Evolutionary conservation across 2,113 vertebrate genomes (phyloP).

Genomic region (Elgaria multicarinata): DNA sequence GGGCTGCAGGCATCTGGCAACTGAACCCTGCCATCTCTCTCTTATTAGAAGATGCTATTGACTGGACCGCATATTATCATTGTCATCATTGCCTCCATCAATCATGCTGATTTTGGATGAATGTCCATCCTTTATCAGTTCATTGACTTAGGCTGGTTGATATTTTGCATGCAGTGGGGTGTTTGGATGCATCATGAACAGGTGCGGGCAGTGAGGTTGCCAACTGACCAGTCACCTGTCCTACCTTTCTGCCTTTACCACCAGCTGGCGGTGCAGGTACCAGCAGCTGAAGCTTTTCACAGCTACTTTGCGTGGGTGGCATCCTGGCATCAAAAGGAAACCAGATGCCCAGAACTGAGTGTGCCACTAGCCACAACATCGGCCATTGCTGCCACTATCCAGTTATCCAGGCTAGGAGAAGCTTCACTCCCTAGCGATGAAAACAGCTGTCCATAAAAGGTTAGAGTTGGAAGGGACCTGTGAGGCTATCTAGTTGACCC

Average conservation of each 20-base stretch:
- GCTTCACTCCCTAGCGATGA: neutral
- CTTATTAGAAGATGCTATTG: neutral
- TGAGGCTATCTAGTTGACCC: no score
- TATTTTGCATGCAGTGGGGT: neutral
- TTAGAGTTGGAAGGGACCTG: no score
- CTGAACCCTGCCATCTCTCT: neutral
- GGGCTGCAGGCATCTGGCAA: neutral
- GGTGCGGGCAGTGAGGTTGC: neutral
- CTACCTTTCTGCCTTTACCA: no score
- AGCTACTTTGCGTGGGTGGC: neutral
- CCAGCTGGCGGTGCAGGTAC: neutral
- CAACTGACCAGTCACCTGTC: neutral
- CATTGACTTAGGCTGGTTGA: neutral
- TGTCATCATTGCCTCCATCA: neutral
- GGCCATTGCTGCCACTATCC: neutral
- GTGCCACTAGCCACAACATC: neutral
- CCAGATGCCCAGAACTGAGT: neutral
- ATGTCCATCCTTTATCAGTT: neutral
- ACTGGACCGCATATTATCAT: neutral
- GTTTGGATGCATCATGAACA: neutral
- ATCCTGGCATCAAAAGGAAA: neutral
- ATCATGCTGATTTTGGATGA: neutral
- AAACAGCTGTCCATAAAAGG: no score
- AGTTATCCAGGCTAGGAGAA: neutral
- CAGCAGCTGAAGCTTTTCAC: neutral